phyloP scores from a whole-genome alignment of 2,797 vertebrate species.

The Xiphophorus birchmanni region DNA sequence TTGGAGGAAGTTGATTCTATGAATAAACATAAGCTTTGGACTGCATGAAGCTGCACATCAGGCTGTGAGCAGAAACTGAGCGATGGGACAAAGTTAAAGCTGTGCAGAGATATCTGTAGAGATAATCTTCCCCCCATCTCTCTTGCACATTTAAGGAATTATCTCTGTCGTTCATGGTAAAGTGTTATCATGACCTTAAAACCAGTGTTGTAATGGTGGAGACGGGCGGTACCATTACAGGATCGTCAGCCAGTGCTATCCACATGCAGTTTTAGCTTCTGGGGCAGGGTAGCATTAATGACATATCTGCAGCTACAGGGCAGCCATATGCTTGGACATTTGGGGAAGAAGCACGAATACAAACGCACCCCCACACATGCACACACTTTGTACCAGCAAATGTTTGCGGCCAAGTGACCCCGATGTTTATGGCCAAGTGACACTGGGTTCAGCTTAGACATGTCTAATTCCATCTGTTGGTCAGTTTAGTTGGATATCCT shows the following conservation, averaged over 20 bases:
- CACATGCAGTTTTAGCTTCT: constrained; percentile 49
- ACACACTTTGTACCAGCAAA: constrained; percentile 30
- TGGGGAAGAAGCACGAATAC: constrained; percentile 43
- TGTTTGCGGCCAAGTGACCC: constrained; percentile 60
- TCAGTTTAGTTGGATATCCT: constrained; percentile 33
- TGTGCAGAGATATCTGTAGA: constrained; percentile 46
- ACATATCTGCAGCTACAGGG: constrained; percentile 65
- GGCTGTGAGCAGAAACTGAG: constrained; percentile 54
- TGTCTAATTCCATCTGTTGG: constrained; percentile 53
- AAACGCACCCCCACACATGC: constrained; percentile 14
- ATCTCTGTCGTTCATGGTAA: constrained; percentile 70
- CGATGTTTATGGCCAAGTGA: constrained; percentile 47
- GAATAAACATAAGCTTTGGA: constrained; percentile 72
- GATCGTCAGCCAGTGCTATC: constrained; percentile 35
- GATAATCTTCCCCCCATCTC: constrained; percentile 72
- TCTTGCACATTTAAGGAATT: constrained; percentile 70
- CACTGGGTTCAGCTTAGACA: constrained; percentile 51
- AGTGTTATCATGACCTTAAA: constrained; percentile 75
- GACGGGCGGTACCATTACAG: constrained; percentile 42
- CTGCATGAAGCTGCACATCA: constrained; percentile 46
- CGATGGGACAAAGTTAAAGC: constrained; percentile 47
- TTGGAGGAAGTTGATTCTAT: constrained; percentile 64
- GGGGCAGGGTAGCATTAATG: constrained; percentile 61
- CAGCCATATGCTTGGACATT: constrained; percentile 77
- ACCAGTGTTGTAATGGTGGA: constrained; percentile 62